Evolutionary conservation across 2,888 invertebrate species (phyloP).

Genomic region (Habroteleia sp.): DNA sequence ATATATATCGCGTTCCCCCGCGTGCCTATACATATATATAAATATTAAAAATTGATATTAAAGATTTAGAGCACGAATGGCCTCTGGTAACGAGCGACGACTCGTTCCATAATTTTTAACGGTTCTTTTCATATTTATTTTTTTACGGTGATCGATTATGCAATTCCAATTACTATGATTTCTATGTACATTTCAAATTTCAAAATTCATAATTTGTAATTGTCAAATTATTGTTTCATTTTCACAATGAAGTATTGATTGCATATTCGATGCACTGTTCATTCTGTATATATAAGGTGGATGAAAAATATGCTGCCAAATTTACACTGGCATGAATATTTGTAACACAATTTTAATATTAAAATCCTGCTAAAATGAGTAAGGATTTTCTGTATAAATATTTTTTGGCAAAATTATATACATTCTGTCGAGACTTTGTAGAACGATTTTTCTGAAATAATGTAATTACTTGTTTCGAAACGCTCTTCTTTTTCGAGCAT

Average conservation of each 20-base stretch:
- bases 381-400: conserved; percentile 16
- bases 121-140: conserved; percentile 29
- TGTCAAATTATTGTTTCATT: conserved; percentile 2
- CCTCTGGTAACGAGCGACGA: conserved; percentile 42
- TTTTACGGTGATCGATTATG: conserved; percentile 28
- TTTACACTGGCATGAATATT: conserved; percentile 34
- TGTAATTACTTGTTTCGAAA: too few relatives aligned
- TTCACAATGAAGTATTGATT: too few relatives aligned
- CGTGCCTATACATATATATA: conserved; percentile 59
- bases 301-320: conserved; percentile 42
- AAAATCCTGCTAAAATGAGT: conserved; percentile 14
- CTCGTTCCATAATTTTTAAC: conserved; percentile 38
- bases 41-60: conserved; percentile 57
- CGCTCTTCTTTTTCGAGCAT: too few relatives aligned
- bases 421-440: conserved; percentile 17
- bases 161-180: conserved; percentile 14
- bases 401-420: conserved; percentile 16
- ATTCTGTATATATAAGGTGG: conserved; percentile 41
- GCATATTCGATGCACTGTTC: conserved; percentile 23
- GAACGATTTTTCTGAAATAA: conserved; percentile 31
- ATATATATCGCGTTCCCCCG: conserved; percentile 57
- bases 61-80: conserved; percentile 61
- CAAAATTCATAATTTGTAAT: neutral
- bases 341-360: conserved; percentile 21
- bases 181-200: too few relatives aligned